These are phyloP conservation scores for Molossus alvarezi DNA, from an alignment of 2,797 vertebrate genomes.

Conservation along the genomic window DNA sequence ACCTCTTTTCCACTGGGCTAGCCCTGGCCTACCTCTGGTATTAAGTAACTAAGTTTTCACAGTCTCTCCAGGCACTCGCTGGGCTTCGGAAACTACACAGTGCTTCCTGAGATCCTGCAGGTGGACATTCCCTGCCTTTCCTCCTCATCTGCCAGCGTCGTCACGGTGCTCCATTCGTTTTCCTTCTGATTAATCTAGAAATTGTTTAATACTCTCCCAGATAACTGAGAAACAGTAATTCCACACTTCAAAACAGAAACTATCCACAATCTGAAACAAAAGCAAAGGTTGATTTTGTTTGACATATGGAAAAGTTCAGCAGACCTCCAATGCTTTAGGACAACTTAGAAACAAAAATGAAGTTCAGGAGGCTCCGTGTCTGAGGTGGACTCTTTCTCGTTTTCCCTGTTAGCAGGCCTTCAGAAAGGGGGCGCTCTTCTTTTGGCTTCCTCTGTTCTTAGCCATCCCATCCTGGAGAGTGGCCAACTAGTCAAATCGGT, in stretches of 20 bases:
- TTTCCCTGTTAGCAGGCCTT: slow-evolving; percentile 70
- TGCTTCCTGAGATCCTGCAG: background rate
- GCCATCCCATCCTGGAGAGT: slow-evolving; percentile 67
- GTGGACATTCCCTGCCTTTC: background rate
- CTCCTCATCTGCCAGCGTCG: background rate
- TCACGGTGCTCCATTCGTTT: background rate
- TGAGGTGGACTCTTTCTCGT: slow-evolving; percentile 67
- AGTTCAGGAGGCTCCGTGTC: slow-evolving; percentile 56
- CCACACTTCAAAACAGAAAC: background rate
- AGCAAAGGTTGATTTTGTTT: slow-evolving; percentile 35
- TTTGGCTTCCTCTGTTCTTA: slow-evolving; percentile 68
- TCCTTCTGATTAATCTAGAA: slow-evolving; percentile 61
- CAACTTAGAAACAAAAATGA: slow-evolving; percentile 65
- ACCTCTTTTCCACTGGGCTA: background rate
- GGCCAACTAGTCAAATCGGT: slow-evolving; percentile 73
- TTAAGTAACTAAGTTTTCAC: background rate
- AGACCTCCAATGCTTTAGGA: slow-evolving; percentile 4
- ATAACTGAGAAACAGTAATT: slow-evolving; percentile 49
- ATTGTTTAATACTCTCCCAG: slow-evolving; percentile 19
- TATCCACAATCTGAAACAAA: slow-evolving; percentile 46
- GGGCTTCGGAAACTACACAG: background rate
- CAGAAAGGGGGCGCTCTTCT: slow-evolving; percentile 29
- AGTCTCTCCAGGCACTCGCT: background rate
- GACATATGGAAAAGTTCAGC: slow-evolving; percentile 16
- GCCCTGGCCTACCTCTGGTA: background rate